Evolutionary conservation across 92 coral and sea anemone genomes (phyloP).

Genomic region (Heteractis magnifica): DNA sequence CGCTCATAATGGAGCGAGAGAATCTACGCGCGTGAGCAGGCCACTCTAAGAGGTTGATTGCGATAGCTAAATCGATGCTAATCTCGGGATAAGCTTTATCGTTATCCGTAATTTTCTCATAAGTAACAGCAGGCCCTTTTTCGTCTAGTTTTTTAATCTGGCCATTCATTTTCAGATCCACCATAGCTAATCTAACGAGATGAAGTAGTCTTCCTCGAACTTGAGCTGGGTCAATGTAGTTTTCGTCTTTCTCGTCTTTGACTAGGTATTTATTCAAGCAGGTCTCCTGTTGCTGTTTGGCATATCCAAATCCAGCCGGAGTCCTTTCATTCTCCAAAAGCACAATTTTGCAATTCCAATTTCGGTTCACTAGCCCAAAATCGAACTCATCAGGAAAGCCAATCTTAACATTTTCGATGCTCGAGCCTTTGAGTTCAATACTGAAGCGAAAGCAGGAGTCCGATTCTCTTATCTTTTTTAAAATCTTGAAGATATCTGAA

Average conservation of each 20-base stretch:
- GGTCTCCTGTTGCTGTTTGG: neutral
- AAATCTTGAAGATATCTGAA: neutral
- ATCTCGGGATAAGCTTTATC: conserved; percentile 14
- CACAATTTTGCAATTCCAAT: conserved; percentile 33
- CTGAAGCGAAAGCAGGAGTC: conserved; percentile 38
- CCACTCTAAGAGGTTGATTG: conserved; percentile 14
- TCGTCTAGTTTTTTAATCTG: conserved; percentile 16
- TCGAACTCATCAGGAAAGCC: conserved; percentile 52
- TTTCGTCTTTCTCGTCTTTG: conserved; percentile 11
- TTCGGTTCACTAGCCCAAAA: conserved; percentile 27
- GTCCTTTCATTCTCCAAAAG: conserved; percentile 5
- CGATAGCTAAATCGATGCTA: conserved; percentile 43
- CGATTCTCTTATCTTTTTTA: conserved; percentile 18
- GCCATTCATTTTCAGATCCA: conserved; percentile 10
- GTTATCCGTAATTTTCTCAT: conserved; percentile 8
- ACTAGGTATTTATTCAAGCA: conserved; percentile 28
- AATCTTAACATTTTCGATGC: conserved; percentile 31
- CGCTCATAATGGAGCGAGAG: conserved; percentile 5
- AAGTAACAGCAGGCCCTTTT: conserved; percentile 46
- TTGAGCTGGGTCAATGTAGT: conserved; percentile 9
- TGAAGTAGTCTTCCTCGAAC: conserved; percentile 28
- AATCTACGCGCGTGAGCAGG: conserved; percentile 4
- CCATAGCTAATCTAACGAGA: conserved; percentile 20
- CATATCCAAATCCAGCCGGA: conserved; percentile 33
- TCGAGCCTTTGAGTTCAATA: conserved; percentile 41